Conservation (phyloP, 2,113 vertebrate species). For the Tautogolabrus adspersus region DNA sequence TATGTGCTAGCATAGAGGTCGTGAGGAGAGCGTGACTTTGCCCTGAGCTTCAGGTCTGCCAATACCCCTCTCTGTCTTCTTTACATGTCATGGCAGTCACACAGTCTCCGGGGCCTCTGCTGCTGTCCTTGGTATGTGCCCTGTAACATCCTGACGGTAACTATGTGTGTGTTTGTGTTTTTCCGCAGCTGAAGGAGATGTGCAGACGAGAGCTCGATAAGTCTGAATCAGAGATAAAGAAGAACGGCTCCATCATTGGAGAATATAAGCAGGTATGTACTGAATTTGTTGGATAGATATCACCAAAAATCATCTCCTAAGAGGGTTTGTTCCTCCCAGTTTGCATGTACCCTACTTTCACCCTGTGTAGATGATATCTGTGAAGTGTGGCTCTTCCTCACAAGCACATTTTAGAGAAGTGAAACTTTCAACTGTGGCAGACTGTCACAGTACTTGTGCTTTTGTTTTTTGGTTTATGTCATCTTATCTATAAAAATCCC, state of each 20-base stretch:
- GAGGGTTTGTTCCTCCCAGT: neutral
- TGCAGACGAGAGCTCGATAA: slow-evolving; percentile 96
- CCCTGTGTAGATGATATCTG: neutral
- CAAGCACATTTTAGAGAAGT: slow-evolving; percentile 8
- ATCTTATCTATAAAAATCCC: too few species aligned
- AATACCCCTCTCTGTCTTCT: slow-evolving; percentile 51
- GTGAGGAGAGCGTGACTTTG: slow-evolving; percentile 51
- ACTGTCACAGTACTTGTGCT: neutral
- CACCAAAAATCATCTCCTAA: neutral
- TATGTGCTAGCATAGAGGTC: slow-evolving; percentile 46
- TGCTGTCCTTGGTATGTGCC: slow-evolving; percentile 48
- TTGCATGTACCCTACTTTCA: neutral
- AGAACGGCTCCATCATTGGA: slow-evolving; percentile 97
- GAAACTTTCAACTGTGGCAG: slow-evolving; percentile 3
- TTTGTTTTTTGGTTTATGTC: neutral
- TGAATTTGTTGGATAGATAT: neutral
- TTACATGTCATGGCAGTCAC: slow-evolving; percentile 47
- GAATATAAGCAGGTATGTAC: slow-evolving; percentile 97
- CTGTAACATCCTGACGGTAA: slow-evolving; percentile 24
- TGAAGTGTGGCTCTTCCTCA: neutral
- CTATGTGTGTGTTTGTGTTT: slow-evolving; percentile 40
- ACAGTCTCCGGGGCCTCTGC: slow-evolving; percentile 44
- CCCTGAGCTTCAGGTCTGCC: slow-evolving; percentile 44
- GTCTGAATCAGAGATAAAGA: slow-evolving; percentile 96
- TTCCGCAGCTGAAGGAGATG: slow-evolving; percentile 95